Evolutionary conservation across 1,140 invertebrate species (phyloP), one percentile per base, ranked within the genome.

Genomic region (Paracyclopina nana): DNA sequence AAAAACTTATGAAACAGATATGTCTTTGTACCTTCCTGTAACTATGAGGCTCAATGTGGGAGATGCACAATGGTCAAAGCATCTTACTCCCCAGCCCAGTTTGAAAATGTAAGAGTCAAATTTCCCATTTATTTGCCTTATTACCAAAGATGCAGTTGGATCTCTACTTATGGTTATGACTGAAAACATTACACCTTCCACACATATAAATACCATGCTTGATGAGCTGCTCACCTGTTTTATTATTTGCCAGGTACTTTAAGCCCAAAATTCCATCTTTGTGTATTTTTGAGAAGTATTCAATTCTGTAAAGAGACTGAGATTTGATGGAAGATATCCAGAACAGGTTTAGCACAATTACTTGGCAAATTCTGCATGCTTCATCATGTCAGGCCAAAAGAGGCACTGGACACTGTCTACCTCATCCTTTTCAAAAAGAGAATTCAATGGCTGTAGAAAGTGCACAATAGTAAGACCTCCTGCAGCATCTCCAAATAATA

Each of bases 371-470:
- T 50, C 30, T 4, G 29, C 2, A 50, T 42, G 48, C 22, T 12
- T 52, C 11, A 18, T 18, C 38, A 40, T 52, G 6, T 40, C 34
- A 9, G 31, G 50, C 50, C 50, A 52, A 27, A 52, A 52, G 3
- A 52, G 20, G 25, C 31, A 46, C 24, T 52, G 50, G 20, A 52
- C 50, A 8, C 18, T 27, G 28, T 38, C 31, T 1, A 52, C 50
- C 43, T 52, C 50, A 45, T 52, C 50, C 22, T 52, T 52, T 4
- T 14, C n/a, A 16, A 52, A 52, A 4, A 52, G 40, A 27, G 50
- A 44, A 27, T 52, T 52, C 14, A 20, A 20, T 11, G 50, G 50
- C 38, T 52, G 50, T 11, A 16, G 22, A 16, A 52, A 52, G 4
- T 22, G 42, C 2, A 52, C 29, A 11, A 50, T 44, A 20, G 29